Base-by-base conservation (phyloP, 2,797 vertebrate species). In the Sebastes trivittatus region DNA sequence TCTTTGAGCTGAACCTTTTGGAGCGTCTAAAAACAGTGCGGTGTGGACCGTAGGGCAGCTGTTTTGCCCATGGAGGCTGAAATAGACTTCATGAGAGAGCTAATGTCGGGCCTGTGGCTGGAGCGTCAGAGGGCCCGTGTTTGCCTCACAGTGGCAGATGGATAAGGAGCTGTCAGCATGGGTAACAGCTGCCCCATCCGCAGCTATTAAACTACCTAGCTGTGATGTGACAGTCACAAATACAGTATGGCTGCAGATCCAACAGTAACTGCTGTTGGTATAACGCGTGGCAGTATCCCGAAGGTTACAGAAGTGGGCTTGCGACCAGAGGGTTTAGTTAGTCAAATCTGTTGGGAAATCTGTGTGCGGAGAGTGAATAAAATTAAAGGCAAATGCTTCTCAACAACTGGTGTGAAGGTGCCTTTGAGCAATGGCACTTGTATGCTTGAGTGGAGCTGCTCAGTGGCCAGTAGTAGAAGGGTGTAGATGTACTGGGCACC, bases 71-170 rank as follows among this genome's bases (percentile, higher is more conserved):
- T 78, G 83, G 85, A 88, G 89, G 93, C 94, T 81, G 90, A 95
- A 95, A 95, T 94, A 94, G 94, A 93, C 90, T 93, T 93, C 91
- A 92, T 71, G 89, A 93, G 93, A 79, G 89, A 77, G 87, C 92
- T 93, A 92, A 92, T 93, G 89, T 90, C 30, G 67, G 85, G 81
- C 86, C 85, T 94, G 91, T 89, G 93, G 91, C 80, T 84, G 76
- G 59, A 89, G 86, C 67, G 80, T 92, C 85, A 85, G 56, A 88
- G 86, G 85, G 85, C 79, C 90, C 81, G 76, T 82, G 80, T 89
- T 90, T 83, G 77, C 87, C 61, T 84, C 79, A 46, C 84, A 78
- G 82, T 77, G 87, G 89, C 90, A 93, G 85, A 88, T 88, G 87
- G 93, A 95, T 94, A 94, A 93, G 93, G 81, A 92, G 91, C 92